phyloP scores from a whole-genome alignment of 2,797 vertebrate genomes.

The Pteropus rufus region DNA sequence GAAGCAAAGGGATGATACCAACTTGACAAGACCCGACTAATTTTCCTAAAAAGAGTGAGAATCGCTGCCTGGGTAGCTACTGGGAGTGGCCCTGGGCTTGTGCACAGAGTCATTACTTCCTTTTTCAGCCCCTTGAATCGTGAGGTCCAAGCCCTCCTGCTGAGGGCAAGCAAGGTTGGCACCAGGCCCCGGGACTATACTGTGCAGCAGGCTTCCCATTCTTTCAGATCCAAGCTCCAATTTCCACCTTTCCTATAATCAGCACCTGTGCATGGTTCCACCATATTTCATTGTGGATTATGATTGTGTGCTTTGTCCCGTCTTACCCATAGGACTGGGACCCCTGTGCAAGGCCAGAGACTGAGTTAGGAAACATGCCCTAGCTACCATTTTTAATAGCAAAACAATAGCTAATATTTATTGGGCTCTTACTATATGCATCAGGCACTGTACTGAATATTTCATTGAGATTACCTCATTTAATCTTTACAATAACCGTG shows the following conservation, averaged over 20 bases:
- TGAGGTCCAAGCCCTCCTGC: neutral
- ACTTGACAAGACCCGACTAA: neutral
- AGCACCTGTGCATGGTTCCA: neutral
- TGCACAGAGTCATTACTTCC: neutral
- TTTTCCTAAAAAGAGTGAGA: neutral
- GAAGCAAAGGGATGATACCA: neutral
- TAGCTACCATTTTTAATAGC: neutral
- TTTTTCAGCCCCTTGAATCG: neutral
- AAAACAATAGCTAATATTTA: neutral
- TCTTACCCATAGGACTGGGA: neutral
- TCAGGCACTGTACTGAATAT: neutral
- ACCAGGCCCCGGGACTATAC: neutral
- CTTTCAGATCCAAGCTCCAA: neutral
- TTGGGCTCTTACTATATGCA: neutral
- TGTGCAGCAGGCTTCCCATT: neutral
- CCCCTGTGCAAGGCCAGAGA: neutral
- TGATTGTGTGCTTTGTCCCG: neutral
- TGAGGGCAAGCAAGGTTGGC: no score
- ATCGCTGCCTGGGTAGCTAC: neutral
- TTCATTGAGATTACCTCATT: neutral
- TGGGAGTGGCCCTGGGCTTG: neutral
- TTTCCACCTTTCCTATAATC: neutral
- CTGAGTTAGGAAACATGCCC: neutral
- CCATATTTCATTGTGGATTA: neutral
- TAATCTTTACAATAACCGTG: neutral